Evolutionary conservation across 2,888 invertebrate species (phyloP).

Genomic region (Ormyrus pomaceus): DNA sequence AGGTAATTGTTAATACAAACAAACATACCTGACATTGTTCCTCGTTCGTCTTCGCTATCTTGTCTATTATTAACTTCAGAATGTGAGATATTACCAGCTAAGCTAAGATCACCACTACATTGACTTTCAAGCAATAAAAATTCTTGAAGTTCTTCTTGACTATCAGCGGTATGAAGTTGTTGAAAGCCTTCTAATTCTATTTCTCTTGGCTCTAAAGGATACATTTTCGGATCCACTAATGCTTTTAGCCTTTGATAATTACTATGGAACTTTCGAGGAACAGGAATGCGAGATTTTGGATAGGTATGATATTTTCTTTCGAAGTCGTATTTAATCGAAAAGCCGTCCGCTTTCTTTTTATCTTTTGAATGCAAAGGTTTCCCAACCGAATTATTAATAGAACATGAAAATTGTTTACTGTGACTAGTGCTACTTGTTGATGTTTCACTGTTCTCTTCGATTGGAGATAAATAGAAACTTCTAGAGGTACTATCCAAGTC

Average conservation of each 20-base stretch:
- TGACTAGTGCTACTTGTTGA: conserved; percentile 76
- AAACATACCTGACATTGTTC: conserved; percentile 71
- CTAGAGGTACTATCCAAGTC: neutral
- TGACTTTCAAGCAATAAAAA: conserved; percentile 80
- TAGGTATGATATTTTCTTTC: conserved; percentile 77
- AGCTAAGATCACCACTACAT: conserved; percentile 76
- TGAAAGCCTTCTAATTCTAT: conserved; percentile 78
- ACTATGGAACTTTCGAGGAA: conserved; percentile 64
- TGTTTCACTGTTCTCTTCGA: conserved; percentile 79
- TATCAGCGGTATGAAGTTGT: conserved; percentile 80
- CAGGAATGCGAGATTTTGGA: conserved; percentile 76
- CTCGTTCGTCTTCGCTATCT: conserved; percentile 69
- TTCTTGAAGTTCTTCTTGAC: conserved; percentile 80
- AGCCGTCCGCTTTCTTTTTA: neutral
- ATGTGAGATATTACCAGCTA: conserved; percentile 76
- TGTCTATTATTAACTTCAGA: conserved; percentile 66
- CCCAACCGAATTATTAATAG: neutral
- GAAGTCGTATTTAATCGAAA: conserved; percentile 42
- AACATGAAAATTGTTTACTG: conserved; percentile 57
- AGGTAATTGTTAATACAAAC: conserved; percentile 16
- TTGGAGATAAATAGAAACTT: conserved; percentile 77
- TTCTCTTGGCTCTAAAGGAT: conserved; percentile 79
- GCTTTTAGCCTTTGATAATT: conserved; percentile 62
- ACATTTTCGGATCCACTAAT: conserved; percentile 73
- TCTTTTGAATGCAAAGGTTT: neutral